A percentile compares a stretch with the other conserved stretches of the same genome.
phyloP scores from a whole-genome alignment of 2,113 vertebrate species.

The Pandion haliaetus region DNA sequence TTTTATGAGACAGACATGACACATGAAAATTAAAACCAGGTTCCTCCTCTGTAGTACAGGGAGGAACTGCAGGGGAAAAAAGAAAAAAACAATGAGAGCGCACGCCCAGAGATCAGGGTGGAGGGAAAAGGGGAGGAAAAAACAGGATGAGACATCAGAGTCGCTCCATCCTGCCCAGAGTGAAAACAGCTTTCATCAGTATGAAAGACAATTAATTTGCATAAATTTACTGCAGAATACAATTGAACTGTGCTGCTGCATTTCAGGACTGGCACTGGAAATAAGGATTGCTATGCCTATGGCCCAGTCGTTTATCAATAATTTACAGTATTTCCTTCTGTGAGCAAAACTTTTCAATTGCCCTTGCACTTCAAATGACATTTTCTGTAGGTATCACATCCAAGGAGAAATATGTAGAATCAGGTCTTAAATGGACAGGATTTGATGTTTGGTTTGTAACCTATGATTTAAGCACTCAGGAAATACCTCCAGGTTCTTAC shows the following conservation, averaged over 20 bases:
- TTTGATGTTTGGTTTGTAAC: background rate
- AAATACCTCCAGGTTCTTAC: background rate
- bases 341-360: background rate
- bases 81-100: background rate
- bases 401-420: background rate
- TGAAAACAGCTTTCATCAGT: constrained; percentile 34
- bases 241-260: background rate
- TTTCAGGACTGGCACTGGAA: background rate
- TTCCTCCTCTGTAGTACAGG: constrained; percentile 43
- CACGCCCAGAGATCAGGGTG: background rate
- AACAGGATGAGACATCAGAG: constrained; percentile 48
- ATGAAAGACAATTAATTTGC: constrained; percentile 13
- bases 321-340: background rate
- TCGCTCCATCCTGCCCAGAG: background rate
- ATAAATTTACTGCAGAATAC: background rate
- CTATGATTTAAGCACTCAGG: background rate
- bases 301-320: background rate
- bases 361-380: background rate
- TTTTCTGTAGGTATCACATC: background rate
- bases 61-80: constrained; percentile 6
- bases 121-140: constrained; percentile 32
- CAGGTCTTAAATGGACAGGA: background rate
- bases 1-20: constrained; percentile 65
- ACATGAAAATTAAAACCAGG: constrained; percentile 69
- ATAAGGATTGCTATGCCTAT: background rate